Percentiles rank a stretch among this genome's conserved stretches.
Conservation (phyloP, 1,140 invertebrate genomes). For the Zaprionus taronus region DNA sequence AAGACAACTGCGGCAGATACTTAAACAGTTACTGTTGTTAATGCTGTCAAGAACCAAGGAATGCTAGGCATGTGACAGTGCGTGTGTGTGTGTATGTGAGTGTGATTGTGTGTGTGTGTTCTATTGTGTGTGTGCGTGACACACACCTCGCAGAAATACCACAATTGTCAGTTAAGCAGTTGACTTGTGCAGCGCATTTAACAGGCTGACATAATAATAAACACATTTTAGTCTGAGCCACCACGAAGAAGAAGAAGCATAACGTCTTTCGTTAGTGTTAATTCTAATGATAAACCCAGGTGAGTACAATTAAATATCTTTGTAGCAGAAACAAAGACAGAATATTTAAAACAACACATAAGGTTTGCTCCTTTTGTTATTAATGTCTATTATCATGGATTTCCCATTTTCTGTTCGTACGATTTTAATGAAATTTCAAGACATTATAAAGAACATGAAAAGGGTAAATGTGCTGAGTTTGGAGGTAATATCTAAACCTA, state of each 20-base stretch:
- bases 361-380: neutral
- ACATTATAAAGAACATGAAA: neutral
- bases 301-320: neutral
- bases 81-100: conserved; percentile 3
- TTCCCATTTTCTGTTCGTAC: neutral
- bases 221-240: conserved; percentile 22
- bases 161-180: conserved; percentile 36
- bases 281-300: neutral
- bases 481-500: neutral
- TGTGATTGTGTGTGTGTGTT: conserved; percentile 4
- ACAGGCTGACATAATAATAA: conserved; percentile 42
- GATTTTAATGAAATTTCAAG: neutral
- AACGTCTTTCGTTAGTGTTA: neutral
- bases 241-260: too few species aligned
- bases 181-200: conserved; percentile 40
- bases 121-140: neutral
- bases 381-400: neutral
- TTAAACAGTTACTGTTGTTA: conserved; percentile 58
- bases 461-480: neutral
- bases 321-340: neutral
- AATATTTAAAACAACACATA: neutral
- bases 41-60: conserved; percentile 45
- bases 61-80: conserved; percentile 38
- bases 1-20: conserved; percentile 53
- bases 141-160: conserved; percentile 34